Percentiles rank a stretch among this genome's conserved stretches.
Conservation (phyloP, 1,140 invertebrate species). For the Cotesia typhae region DNA sequence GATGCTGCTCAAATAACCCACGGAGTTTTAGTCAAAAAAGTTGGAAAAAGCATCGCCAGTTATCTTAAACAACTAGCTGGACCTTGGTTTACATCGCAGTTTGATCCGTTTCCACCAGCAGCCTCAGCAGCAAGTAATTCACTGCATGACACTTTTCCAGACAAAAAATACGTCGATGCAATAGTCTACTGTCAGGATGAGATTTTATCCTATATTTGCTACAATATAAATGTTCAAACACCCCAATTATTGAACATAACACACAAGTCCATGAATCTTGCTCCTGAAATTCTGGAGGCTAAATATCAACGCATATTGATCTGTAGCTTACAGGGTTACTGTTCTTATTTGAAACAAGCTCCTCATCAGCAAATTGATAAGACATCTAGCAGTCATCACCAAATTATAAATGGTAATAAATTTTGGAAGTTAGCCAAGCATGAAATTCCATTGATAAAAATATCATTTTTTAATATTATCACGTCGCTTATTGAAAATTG, state of each 20-base stretch:
- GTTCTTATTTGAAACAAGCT: conserved; percentile 70
- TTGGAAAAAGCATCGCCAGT: conserved; percentile 78
- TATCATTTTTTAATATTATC: conserved; percentile 74
- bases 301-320: conserved; percentile 77
- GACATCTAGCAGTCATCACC: conserved; percentile 62
- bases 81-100: conserved; percentile 80
- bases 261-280: conserved; percentile 49
- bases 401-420: conserved; percentile 70
- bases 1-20: conserved; percentile 79
- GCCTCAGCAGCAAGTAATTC: conserved; percentile 75
- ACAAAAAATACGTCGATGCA: conserved; percentile 75
- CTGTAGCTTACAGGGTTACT: conserved; percentile 74
- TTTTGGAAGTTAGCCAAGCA: conserved; percentile 79
- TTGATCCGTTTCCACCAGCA: conserved; percentile 83
- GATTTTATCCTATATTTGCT: conserved; percentile 76
- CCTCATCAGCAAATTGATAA: conserved; percentile 65
- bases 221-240: conserved; percentile 77
- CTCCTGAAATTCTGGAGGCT: conserved; percentile 76
- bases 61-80: conserved; percentile 80
- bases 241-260: conserved; percentile 63
- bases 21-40: conserved; percentile 72
- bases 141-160: conserved; percentile 76
- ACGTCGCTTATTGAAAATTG: conserved; percentile 71
- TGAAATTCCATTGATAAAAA: conserved; percentile 67
- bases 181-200: conserved; percentile 80